Base-by-base conservation (phyloP, 2,113 vertebrate species). In the Oenanthe melanoleuca region DNA sequence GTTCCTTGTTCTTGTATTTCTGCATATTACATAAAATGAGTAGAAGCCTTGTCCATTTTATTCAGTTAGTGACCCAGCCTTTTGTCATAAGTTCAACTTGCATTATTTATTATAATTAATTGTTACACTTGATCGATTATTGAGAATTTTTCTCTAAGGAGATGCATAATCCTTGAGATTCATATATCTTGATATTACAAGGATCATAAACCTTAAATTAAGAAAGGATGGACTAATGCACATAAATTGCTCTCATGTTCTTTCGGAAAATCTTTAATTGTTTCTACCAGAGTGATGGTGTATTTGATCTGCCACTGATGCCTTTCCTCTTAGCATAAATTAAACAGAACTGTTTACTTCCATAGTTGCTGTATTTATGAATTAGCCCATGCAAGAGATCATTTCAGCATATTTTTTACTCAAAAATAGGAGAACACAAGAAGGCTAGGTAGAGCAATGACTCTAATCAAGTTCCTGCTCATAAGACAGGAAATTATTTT, bases 161-260 rank as follows among this genome's bases (percentile, higher is more conserved):
- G 95, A 93, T 91, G 67, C 45, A 92, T 85, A 92, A 92, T 95
- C 93, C 90, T 95, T 96, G 94, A 94, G 95, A 97, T 97, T 96
- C 97, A 97, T 96, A 82, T 94, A 97, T 98, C 94, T 97, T 95
- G 90, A 92, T 93, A 96, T 97, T 97, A 94, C 96, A 98, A 97
- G 97, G 95, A 93, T 95, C 98, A 98, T 98, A 98, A 98, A 98
- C 94, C 50, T 91, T 97, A 97, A 98, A 96, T 96, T 97, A 97
- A 78, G 86, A 95, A 97, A 96, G 89, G 52, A 71, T 12, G 66
- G 93, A 86, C 87, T 92, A 90, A 95, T 83, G 77, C 72, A 84
- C 85, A 95, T 80, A 96, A 97, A 96, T 88, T 97, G 74, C 55
- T 92, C 70, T 94, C 14, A 0, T 87, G 42, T 87, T 77, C 91